Evolutionary conservation across 2,888 invertebrate species (phyloP), one percentile per base, ranked within the genome.

Genomic region (Leucophenga maculata): DNA sequence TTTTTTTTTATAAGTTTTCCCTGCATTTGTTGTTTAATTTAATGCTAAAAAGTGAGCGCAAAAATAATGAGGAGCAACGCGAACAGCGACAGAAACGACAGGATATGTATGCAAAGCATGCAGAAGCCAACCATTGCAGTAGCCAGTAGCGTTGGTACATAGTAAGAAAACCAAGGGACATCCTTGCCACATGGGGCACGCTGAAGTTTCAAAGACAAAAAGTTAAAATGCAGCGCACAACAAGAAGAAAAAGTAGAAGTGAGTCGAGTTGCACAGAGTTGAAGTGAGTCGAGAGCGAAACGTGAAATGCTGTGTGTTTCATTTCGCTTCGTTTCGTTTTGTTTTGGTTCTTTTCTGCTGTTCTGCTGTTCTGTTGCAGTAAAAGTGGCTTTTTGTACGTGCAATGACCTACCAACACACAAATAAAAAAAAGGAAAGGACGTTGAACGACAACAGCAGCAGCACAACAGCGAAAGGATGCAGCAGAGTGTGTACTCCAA

Each of bases 331-430:
- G 72, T 20, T 68, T 73, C 64, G 70, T 60, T 50, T 75, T 78
- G 68, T 67, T 74, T 50, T 69, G 65, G 57, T 50, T 22, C 13
- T 62, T 54, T 59, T 6, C 31, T n/a, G n/a, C n/a, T n/a, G n/a
- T n/a, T n/a, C n/a, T n/a, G n/a, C n/a, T 65, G 65, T 57, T 71
- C 11, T 70, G 66, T 55, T 74, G 70, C 76, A 82, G 82, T 77
- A 82, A 81, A 85, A 88, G 87, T 85, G 84, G 83, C 87, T 87
- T 85, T 26, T 87, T 84, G 81, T 85, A 83, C 88, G 88, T 87
- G 85, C 88, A 87, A 87, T 88, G 88, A 88, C 88, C 88, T 88
- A 88, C 82, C 87, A 87, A 88, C 86, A 88, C 84, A 85, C 85
- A 78, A 85, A 85, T 82, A 77, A 79, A 85, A 82, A 78, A 54